phyloP scores from a whole-genome alignment of 2,888 invertebrate species.

The Spodoptera picta region DNA sequence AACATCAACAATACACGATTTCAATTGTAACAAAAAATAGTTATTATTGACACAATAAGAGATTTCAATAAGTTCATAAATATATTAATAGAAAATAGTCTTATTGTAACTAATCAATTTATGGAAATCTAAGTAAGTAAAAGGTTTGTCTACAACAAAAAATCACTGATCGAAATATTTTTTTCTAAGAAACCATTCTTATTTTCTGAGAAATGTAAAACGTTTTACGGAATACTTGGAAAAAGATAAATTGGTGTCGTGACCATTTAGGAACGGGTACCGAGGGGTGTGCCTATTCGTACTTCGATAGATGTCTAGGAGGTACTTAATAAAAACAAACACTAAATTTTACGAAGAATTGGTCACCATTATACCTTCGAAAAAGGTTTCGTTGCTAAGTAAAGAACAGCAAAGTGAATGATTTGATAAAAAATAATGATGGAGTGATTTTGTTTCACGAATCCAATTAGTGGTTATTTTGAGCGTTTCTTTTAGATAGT shows the following conservation, averaged over 20 bases:
- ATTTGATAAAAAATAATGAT: not conserved
- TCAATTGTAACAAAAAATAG: too few relatives aligned
- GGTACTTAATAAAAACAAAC: conserved; percentile 12
- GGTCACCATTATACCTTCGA: not conserved
- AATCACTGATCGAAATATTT: too few relatives aligned
- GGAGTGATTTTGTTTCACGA: conserved; percentile 4
- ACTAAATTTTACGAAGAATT: conserved; percentile 10
- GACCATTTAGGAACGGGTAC: conserved; percentile 2
- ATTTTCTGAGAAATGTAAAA: conserved; percentile 16
- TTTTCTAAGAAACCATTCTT: conserved; percentile 7
- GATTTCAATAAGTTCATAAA: too few relatives aligned
- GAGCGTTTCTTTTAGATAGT: too few relatives aligned
- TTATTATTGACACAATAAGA: too few relatives aligned
- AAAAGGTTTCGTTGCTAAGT: too few relatives aligned
- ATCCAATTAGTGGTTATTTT: too few relatives aligned
- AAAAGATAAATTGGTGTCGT: conserved; percentile 21
- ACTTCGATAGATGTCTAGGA: conserved; percentile 2
- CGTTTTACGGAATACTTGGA: conserved; percentile 28
- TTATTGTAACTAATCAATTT: too few relatives aligned
- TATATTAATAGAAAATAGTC: too few relatives aligned
- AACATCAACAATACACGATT: too few relatives aligned
- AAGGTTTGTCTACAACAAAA: too few relatives aligned
- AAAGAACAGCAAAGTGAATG: conserved; percentile 1
- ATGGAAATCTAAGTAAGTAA: too few relatives aligned
- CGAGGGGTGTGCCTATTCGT: conserved; percentile 14